Conservation (phyloP, 2,113 vertebrate genomes). For the Oncorhynchus nerka region DNA sequence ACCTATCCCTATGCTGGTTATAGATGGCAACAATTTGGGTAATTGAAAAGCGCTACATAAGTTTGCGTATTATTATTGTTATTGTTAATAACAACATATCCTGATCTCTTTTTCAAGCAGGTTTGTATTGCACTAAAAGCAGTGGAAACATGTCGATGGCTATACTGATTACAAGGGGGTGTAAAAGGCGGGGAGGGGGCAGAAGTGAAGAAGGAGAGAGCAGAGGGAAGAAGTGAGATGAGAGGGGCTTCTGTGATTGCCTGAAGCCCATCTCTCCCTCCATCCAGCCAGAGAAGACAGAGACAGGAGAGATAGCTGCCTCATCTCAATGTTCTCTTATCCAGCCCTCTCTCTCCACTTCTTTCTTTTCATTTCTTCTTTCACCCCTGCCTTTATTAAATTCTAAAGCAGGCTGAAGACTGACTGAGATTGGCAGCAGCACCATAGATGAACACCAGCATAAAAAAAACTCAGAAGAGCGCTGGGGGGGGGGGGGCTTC, state of each 20-base stretch:
- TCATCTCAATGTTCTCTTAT: constrained; percentile 18
- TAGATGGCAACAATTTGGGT: too few relatives aligned
- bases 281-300: background rate
- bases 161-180: background rate
- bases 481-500: too few relatives aligned
- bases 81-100: too few relatives aligned
- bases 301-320: background rate
- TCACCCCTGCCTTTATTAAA: constrained; percentile 5
- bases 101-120: background rate
- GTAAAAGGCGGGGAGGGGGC: background rate
- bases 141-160: background rate
- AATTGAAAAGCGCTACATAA: too few relatives aligned
- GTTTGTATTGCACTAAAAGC: background rate
- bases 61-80: too few relatives aligned
- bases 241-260: background rate
- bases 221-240: background rate
- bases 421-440: constrained; percentile 21
- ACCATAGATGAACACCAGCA: too few relatives aligned
- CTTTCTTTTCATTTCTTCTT: background rate
- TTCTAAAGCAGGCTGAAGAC: constrained; percentile 16
- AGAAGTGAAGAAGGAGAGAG: background rate
- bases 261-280: background rate
- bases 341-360: background rate
- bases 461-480: too few relatives aligned
- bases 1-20: too few relatives aligned